Conservation (phyloP, 2,888 invertebrate species). For the Mythimna loreyi region DNA sequence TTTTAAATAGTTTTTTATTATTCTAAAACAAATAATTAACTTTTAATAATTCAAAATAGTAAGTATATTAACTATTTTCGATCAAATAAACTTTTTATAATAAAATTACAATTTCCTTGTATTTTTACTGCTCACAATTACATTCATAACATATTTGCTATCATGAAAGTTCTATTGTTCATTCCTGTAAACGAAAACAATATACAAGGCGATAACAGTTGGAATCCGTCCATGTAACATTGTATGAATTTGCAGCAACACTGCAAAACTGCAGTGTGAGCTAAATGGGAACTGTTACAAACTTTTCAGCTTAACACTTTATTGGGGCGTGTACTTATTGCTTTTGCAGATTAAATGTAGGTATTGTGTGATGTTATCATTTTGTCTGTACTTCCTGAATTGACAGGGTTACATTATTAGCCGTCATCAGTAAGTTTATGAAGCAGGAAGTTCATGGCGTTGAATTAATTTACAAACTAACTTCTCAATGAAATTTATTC, state of each 20-base stretch:
- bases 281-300: conserved; percentile 12
- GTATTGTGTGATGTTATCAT: no score
- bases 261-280: conserved; percentile 31
- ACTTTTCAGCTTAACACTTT: conserved; percentile 29
- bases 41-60: no score
- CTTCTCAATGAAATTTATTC: no score
- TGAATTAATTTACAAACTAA: no score
- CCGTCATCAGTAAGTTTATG: no score
- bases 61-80: no score
- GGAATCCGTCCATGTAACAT: conserved; percentile 49
- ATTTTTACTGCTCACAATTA: neutral
- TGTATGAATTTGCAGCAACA: conserved; percentile 34
- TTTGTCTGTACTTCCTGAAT: neutral
- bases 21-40: no score
- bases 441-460: no score
- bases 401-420: no score
- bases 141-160: neutral
- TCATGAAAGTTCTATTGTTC: neutral
- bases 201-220: conserved; percentile 44
- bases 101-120: no score
- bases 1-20: no score
- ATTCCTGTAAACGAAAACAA: conserved; percentile 53
- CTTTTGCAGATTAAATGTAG: neutral
- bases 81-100: no score
- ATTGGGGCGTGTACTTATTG: conserved; percentile 8